Evolutionary conservation across 2,113 vertebrate genomes (phyloP).

Genomic region (Carettochelys insculpta): DNA sequence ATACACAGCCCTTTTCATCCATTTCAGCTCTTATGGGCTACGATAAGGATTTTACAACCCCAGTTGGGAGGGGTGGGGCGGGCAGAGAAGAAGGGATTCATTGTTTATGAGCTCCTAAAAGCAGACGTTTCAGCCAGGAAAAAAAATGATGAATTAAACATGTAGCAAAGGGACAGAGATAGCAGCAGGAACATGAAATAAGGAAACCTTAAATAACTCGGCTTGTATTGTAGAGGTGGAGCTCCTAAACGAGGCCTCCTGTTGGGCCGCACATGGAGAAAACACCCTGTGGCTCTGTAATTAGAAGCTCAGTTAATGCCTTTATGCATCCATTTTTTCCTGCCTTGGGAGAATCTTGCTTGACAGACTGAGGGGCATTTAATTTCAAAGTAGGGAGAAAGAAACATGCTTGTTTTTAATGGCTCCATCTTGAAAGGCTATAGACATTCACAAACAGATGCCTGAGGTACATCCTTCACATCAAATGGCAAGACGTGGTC

Average conservation of each 20-base stretch:
- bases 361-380: neutral
- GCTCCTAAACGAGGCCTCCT: neutral
- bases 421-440: no score
- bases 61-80: accelerated
- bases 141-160: neutral
- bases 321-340: neutral
- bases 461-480: no score
- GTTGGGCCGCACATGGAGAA: accelerated
- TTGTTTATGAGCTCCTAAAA: neutral
- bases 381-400: accelerated
- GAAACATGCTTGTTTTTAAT: neutral
- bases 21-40: neutral
- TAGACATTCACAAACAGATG: no score
- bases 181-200: neutral
- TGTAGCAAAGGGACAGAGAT: neutral
- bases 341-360: accelerated
- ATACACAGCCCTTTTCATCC: neutral
- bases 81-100: neutral
- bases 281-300: accelerated
- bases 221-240: neutral
- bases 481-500: no score
- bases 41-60: neutral
- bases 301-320: neutral
- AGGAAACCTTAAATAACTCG: neutral
- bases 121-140: neutral